Evolutionary conservation across 2,797 vertebrate genomes (phyloP).

Genomic region (Stomatorhinus walkeri): DNA sequence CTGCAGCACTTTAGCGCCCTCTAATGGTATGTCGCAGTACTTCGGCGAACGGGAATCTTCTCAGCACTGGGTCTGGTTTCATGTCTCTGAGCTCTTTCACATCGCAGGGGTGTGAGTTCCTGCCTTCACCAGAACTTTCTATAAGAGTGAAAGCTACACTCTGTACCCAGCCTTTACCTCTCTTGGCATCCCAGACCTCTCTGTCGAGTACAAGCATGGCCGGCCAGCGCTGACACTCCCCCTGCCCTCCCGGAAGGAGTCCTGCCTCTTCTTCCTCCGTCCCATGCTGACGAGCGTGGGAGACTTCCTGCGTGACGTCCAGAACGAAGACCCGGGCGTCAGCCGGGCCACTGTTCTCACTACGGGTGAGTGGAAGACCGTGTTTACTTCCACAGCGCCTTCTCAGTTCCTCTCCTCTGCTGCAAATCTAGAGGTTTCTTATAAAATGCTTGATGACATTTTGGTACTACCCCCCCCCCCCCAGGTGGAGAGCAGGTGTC

Average conservation of each 20-base stretch:
- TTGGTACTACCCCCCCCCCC: not conserved
- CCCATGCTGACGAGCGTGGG: conserved; percentile 73
- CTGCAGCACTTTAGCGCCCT: conserved; percentile 49
- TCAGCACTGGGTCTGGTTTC: not conserved
- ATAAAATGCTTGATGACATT: not conserved
- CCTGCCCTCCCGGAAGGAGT: conserved; percentile 78
- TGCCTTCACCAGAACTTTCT: not conserved
- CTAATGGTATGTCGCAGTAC: conserved; percentile 48
- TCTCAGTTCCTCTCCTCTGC: not conserved
- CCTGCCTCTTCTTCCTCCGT: conserved; percentile 75
- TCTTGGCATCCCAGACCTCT: conserved; percentile 53
- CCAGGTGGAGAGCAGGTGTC: conserved; percentile 73
- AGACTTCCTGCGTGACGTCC: conserved; percentile 71
- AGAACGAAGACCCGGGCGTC: conserved; percentile 74
- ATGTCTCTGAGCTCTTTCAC: not conserved
- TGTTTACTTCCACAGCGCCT: not conserved
- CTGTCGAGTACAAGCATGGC: conserved; percentile 69
- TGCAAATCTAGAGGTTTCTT: not conserved
- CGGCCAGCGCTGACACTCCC: conserved; percentile 73
- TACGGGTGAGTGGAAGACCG: conserved; percentile 50
- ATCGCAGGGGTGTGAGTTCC: not conserved
- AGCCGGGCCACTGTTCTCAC: conserved; percentile 54
- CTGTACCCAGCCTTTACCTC: not conserved
- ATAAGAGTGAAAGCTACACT: not conserved
- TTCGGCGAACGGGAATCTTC: not conserved